These are phyloP conservation scores for Drosophila falleni DNA, from an alignment of 2,888 invertebrate genomes.

Conservation along the genomic window DNA sequence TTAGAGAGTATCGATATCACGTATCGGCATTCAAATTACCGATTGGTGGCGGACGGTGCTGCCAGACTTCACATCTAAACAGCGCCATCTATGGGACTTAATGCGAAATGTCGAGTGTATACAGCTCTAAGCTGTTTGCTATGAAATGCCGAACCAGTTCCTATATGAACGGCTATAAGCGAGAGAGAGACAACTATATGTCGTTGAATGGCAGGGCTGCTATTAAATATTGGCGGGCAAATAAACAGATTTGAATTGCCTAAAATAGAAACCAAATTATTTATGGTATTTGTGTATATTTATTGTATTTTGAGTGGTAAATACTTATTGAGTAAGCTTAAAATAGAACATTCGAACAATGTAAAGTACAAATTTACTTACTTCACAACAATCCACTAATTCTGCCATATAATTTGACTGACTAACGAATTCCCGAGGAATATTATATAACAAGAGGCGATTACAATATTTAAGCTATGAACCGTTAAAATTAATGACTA, in stretches of 20 bases:
- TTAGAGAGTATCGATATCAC: too few relatives aligned
- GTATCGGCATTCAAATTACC: too few relatives aligned
- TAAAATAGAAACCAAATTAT: too few relatives aligned
- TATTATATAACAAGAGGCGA: slow-evolving; percentile 24
- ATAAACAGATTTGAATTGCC: not conserved
- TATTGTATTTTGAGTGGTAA: not conserved
- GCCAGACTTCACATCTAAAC: too few relatives aligned
- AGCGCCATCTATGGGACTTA: slow-evolving; percentile 12
- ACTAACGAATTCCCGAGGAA: not conserved
- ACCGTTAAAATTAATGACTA: slow-evolving; percentile 42
- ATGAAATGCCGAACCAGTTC: not conserved
- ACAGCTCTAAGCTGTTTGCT: slow-evolving; percentile 23
- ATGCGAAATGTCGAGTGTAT: accelerated
- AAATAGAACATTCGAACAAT: not conserved
- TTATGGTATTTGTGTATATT: too few relatives aligned
- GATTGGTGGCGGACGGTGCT: too few relatives aligned
- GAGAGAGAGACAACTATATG: slow-evolving; percentile 26
- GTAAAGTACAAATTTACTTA: not conserved
- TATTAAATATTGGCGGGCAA: not conserved
- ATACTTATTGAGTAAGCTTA: slow-evolving; percentile 33
- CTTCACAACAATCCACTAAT: not conserved
- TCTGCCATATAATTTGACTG: not conserved
- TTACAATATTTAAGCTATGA: slow-evolving; percentile 53
- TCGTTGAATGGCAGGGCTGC: not conserved
- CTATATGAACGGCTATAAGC: not conserved